These are phyloP conservation scores for Drosophila phalerata DNA, from an alignment of 2,888 invertebrate species.

Conservation along the genomic window DNA sequence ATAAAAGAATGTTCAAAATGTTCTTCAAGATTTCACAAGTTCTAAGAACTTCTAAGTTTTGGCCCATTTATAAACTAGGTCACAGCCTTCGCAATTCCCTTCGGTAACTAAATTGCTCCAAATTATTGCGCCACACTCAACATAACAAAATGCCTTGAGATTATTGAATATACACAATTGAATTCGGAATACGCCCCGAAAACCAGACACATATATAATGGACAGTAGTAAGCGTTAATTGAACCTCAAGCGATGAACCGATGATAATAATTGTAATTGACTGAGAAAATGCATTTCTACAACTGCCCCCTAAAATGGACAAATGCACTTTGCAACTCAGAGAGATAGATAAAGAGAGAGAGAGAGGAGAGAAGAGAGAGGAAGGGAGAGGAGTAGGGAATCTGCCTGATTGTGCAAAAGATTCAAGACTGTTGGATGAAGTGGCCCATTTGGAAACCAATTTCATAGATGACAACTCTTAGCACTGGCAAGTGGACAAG, in stretches of 20 bases:
- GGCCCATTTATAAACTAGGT: background rate
- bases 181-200: constrained; percentile 68
- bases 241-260: constrained; percentile 74
- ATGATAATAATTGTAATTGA: constrained; percentile 73
- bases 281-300: constrained; percentile 48
- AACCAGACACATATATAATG: constrained; percentile 61
- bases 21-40: no score
- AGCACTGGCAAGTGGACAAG: background rate
- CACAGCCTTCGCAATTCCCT: background rate
- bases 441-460: constrained; percentile 23
- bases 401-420: constrained; percentile 7
- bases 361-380: background rate
- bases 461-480: constrained; percentile 33
- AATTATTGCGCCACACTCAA: constrained; percentile 22
- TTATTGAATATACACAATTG: constrained; percentile 57
- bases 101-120: constrained; percentile 7
- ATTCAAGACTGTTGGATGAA: constrained; percentile 8
- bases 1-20: no score
- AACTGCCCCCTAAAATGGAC: constrained; percentile 46
- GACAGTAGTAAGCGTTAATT: constrained; percentile 81
- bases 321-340: constrained; percentile 53
- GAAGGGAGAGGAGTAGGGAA: background rate
- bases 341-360: background rate
- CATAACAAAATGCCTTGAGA: constrained; percentile 61
- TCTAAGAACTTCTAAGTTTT: no score